Evolutionary conservation across 2,888 invertebrate genomes (phyloP).

Genomic region (Trichopria drosophilae): DNA sequence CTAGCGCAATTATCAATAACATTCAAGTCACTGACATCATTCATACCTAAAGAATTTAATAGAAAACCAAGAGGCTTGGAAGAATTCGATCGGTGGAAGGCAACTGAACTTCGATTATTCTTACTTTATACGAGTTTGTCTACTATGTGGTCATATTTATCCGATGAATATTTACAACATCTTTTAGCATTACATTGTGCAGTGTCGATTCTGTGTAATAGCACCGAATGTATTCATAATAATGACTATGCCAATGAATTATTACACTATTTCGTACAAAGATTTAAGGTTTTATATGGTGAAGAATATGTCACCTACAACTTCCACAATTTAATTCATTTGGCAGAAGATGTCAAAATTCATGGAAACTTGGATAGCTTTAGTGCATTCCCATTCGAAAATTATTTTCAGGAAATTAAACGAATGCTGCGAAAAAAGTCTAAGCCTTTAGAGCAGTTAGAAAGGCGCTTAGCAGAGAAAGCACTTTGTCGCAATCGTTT

Average conservation of each 20-base stretch:
- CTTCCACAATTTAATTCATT: conserved; percentile 37
- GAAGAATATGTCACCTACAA: conserved; percentile 29
- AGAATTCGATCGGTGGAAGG: conserved; percentile 28
- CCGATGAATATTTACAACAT: conserved; percentile 26
- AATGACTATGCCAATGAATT: conserved; percentile 30
- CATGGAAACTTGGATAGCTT: conserved; percentile 34
- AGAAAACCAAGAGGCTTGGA: conserved; percentile 31
- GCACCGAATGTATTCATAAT: conserved; percentile 15
- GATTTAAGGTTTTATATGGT: conserved; percentile 30
- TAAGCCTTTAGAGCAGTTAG: conserved; percentile 9
- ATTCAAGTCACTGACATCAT: not conserved
- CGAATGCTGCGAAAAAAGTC: conserved; percentile 4
- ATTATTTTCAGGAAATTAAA: conserved; percentile 30
- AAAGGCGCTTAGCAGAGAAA: conserved; percentile 5
- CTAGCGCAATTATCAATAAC: not conserved
- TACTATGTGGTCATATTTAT: conserved; percentile 24
- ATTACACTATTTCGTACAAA: conserved; percentile 32
- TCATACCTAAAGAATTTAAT: conserved; percentile 29
- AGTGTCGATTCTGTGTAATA: conserved; percentile 31
- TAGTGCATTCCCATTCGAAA: conserved; percentile 35
- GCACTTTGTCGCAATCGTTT: no score
- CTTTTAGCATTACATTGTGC: conserved; percentile 32
- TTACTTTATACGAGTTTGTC: conserved; percentile 33
- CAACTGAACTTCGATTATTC: conserved; percentile 32
- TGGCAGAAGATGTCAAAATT: conserved; percentile 29